These are phyloP conservation scores for Seira ritae DNA, from an alignment of 2,888 invertebrate genomes.

Conservation along the genomic window DNA sequence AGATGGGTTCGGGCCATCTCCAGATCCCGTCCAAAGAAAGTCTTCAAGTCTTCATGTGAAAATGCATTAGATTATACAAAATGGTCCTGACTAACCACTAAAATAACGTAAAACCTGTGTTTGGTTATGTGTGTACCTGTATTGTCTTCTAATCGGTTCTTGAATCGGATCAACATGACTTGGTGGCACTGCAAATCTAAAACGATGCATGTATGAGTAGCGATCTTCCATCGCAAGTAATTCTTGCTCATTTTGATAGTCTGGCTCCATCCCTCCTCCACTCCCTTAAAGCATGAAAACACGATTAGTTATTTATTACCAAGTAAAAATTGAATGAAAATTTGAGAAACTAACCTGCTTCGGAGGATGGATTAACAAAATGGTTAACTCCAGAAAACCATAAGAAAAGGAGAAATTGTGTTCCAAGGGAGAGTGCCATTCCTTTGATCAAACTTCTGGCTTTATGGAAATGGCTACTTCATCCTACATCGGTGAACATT, in stretches of 20 bases:
- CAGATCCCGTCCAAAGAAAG: constrained; percentile 93
- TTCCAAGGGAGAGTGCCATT: constrained; percentile 38
- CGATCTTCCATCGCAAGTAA: constrained; percentile 31
- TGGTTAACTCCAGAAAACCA: constrained; percentile 54
- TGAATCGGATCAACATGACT: constrained; percentile 34
- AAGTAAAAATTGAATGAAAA: neutral
- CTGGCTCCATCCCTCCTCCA: constrained; percentile 26
- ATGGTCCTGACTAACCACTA: too few relatives aligned
- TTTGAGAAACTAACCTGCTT: constrained; percentile 19
- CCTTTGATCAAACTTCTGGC: neutral
- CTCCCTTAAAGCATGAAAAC: constrained; percentile 20
- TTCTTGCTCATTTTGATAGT: constrained; percentile 17
- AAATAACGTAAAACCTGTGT: neutral
- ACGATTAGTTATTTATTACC: neutral
- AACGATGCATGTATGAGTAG: constrained; percentile 21
- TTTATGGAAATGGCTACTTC: too few relatives aligned
- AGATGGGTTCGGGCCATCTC: constrained; percentile 81
- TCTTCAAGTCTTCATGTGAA: constrained; percentile 81
- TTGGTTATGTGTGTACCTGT: constrained; percentile 17
- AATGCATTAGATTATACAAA: neutral
- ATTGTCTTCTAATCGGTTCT: constrained; percentile 29
- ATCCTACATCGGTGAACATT: too few relatives aligned
- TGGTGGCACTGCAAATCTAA: neutral
- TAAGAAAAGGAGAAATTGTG: constrained; percentile 50
- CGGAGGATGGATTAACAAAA: constrained; percentile 39